phyloP scores from a whole-genome alignment of 2,888 invertebrate species.

The Itoplectis maculator region DNA sequence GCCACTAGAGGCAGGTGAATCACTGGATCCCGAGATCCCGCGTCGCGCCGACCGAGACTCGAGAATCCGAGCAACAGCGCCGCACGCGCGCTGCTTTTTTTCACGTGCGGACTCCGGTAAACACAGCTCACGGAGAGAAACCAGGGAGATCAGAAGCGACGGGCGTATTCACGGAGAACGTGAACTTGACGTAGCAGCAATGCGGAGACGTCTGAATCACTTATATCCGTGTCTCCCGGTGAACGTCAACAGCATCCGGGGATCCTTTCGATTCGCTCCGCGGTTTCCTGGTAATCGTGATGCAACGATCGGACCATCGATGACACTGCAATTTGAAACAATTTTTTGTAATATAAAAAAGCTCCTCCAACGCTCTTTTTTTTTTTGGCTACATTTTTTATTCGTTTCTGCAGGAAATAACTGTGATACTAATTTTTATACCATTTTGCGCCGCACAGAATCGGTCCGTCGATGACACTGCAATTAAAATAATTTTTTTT shows the following conservation, averaged over 20 bases:
- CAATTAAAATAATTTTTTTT: too few species aligned
- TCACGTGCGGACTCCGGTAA: not conserved
- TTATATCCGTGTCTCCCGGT: not conserved
- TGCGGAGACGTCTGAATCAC: not conserved
- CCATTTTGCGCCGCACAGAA: too few species aligned
- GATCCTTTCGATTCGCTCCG: not conserved
- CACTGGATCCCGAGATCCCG: slow-evolving; percentile 46
- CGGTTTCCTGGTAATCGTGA: not conserved
- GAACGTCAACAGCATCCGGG: not conserved
- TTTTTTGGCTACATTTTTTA: too few species aligned
- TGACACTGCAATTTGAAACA: not conserved
- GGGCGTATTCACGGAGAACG: not conserved
- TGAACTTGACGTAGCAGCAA: slow-evolving; percentile 6
- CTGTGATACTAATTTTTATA: too few species aligned
- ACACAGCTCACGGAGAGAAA: not conserved
- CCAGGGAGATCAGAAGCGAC: not conserved
- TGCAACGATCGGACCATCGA: not conserved
- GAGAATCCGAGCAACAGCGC: slow-evolving; percentile 3
- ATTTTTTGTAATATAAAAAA: not conserved
- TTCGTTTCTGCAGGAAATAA: too few species aligned
- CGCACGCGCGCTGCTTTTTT: not conserved
- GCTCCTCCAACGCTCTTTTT: too few species aligned
- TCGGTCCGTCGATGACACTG: too few species aligned
- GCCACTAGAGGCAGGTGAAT: slow-evolving; percentile 31
- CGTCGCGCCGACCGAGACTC: slow-evolving; percentile 14